Base-by-base conservation (phyloP, 2,888 invertebrate species). In the Torymus aiolomorphi region DNA sequence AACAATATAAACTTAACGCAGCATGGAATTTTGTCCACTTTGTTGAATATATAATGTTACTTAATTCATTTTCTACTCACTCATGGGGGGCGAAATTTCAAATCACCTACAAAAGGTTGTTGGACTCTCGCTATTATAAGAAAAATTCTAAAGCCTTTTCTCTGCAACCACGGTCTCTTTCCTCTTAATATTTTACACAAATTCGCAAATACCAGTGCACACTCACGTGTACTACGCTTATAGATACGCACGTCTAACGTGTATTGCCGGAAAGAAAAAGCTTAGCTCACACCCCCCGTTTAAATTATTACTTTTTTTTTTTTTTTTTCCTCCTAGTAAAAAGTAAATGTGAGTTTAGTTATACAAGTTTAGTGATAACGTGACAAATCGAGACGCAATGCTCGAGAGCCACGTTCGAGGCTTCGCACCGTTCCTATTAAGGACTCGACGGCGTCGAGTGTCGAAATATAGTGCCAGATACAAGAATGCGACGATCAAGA, bases 41-140 rank as follows among this genome's bases (percentile, higher is more conserved):
- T 61, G 11, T 54, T 51, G 16, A 14, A 62, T 56, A 56, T 59
- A 51, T 61, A 65, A 52, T 63, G 5, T 42, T 42, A 42, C 42
- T 42, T 42, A 42, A 42, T 67, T 59, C 52, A 14, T 66, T 57
- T 54, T 20, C 62, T 62, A 59, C 31, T 65, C 11, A 57, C 31
- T 71, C 62, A 63, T 56, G 31, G 18, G 2, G 62, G 78, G 71
- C 51, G 49, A 67, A 71, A 66, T 66, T 78, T 75, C 14, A 75
- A 81, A 78, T 80, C 66, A 71, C 57, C 62, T 81, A 78, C 54
- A 81, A 81, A 81, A 78, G 71, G 77, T 63, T 18, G 52, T 52
- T 73, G 18, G 51, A 75, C 8, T 57, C 61, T 78, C 57, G 51
- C 71, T 78, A 81, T 69, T 11, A 31, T 56, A 67, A 63, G 20